Conservation (phyloP, 1,140 invertebrate species). For the Ruditapes philippinarum region DNA sequence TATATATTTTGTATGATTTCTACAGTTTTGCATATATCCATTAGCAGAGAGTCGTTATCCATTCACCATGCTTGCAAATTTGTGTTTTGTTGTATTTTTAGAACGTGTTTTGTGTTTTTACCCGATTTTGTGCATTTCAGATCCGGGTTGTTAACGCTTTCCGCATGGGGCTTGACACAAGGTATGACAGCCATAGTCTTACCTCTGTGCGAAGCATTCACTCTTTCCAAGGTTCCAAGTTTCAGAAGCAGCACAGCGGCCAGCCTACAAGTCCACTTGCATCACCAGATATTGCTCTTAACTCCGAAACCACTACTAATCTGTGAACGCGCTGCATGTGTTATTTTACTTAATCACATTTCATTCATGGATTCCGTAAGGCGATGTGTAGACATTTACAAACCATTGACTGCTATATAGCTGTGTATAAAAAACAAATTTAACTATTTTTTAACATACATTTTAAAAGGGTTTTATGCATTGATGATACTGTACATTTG, state of each 20-base stretch:
- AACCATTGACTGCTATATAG: slow-evolving; percentile 2
- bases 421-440: not conserved
- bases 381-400: not conserved
- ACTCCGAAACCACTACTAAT: slow-evolving; percentile 48
- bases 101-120: slow-evolving; percentile 61
- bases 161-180: slow-evolving; percentile 98
- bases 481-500: too few species aligned
- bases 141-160: slow-evolving; percentile 99
- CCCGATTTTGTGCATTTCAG: slow-evolving; percentile 89
- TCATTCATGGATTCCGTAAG: not conserved
- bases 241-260: slow-evolving; percentile 37
- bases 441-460: too few species aligned
- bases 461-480: too few species aligned
- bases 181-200: slow-evolving; percentile 91
- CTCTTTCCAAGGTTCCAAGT: slow-evolving; percentile 79
- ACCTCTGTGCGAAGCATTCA: slow-evolving; percentile 85
- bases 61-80: slow-evolving; percentile 58
- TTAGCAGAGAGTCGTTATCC: slow-evolving; percentile 26
- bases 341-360: not conserved
- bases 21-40: not conserved
- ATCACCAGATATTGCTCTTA: slow-evolving; percentile 32
- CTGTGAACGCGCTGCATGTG: slow-evolving; percentile 38
- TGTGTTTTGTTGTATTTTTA: slow-evolving; percentile 64
- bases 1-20: too few species aligned
- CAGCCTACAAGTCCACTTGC: slow-evolving; percentile 50